Evolutionary conservation across 2,888 invertebrate species (phyloP).

Genomic region (Epinotia nisella): DNA sequence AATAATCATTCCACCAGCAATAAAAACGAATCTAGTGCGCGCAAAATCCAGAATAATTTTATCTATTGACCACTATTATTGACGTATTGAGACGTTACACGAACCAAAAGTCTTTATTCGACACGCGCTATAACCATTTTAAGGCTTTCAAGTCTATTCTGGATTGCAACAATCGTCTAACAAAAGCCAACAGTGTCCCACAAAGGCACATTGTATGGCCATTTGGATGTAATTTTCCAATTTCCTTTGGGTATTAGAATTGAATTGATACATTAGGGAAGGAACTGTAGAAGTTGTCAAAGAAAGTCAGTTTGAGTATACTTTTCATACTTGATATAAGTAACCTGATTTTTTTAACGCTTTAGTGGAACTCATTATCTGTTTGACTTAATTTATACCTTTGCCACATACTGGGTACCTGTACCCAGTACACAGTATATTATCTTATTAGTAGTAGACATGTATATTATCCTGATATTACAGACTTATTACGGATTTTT

Average conservation of each 20-base stretch:
- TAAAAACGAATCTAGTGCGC: neutral
- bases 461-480: too few species aligned
- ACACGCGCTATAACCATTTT: neutral
- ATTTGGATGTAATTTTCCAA: conserved; percentile 42
- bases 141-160: conserved; percentile 25
- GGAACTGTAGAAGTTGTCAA: neutral
- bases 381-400: neutral
- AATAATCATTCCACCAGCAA: too few species aligned
- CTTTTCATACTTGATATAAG: too few species aligned
- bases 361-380: neutral
- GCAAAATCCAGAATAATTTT: neutral
- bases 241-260: conserved; percentile 28
- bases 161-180: conserved; percentile 22
- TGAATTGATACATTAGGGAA: conserved; percentile 38
- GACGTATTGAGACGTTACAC: conserved; percentile 12
- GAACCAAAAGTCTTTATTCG: neutral
- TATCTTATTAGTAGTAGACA: too few species aligned
- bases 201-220: conserved; percentile 30
- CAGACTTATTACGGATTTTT: too few species aligned
- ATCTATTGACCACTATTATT: too few species aligned
- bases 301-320: neutral
- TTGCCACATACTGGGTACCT: too few species aligned
- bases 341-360: neutral
- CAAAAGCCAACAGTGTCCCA: conserved; percentile 26
- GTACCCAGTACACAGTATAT: too few species aligned